Evolutionary conservation across 2,888 invertebrate genomes (phyloP).

Genomic region (Liopterus haemorrhoidalis): DNA sequence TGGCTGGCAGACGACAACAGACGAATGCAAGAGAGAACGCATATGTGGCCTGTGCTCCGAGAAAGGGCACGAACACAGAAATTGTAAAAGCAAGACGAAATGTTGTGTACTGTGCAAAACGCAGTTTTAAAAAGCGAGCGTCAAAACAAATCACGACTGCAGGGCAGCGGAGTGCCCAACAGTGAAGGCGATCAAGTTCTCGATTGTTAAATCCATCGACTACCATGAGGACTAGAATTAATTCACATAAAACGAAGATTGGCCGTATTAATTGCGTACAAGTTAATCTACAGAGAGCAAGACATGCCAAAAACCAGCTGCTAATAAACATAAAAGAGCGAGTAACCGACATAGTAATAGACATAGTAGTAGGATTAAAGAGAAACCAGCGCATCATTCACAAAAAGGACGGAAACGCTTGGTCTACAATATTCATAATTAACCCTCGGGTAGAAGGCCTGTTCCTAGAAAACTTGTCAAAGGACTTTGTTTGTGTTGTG

Average conservation of each 20-base stretch:
- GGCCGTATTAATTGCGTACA: background rate
- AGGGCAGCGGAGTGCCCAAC: slow-evolving; percentile 15
- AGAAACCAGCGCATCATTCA: background rate
- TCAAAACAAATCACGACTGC: slow-evolving; percentile 13
- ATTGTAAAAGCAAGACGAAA: slow-evolving; percentile 3
- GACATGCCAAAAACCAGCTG: slow-evolving; percentile 5
- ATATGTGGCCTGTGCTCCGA: slow-evolving; percentile 12
- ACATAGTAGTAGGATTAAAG: slow-evolving; percentile 1
- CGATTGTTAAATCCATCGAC: slow-evolving; percentile 8
- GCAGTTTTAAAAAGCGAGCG: background rate
- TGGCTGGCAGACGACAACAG: slow-evolving; percentile 2
- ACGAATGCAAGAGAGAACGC: slow-evolving; percentile 13
- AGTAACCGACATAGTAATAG: background rate
- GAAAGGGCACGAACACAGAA: slow-evolving; percentile 1
- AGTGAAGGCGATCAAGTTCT: background rate
- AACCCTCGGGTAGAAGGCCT: background rate
- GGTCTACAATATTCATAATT: background rate
- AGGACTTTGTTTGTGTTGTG: too few species aligned
- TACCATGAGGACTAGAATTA: slow-evolving; percentile 4
- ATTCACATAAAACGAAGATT: too few species aligned
- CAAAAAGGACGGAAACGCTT: background rate
- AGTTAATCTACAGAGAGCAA: background rate
- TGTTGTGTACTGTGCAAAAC: slow-evolving; percentile 6
- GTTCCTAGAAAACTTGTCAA: slow-evolving; percentile 2
- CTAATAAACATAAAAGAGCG: background rate